phyloP scores from a whole-genome alignment of 2,797 vertebrate species.

The Pitangus sulphuratus region DNA sequence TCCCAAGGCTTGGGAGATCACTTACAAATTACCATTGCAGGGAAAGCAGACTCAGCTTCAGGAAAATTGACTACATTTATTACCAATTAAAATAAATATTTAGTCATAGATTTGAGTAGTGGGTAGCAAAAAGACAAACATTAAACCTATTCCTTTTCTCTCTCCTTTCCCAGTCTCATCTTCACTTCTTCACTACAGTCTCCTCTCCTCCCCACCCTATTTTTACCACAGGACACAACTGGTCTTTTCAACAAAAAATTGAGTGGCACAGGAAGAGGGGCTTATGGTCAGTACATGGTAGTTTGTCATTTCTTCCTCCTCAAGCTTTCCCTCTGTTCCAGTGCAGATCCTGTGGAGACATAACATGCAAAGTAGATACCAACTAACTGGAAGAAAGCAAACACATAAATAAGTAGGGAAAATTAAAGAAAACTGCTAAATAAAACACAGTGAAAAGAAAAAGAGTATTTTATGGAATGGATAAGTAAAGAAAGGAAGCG shows the following conservation, averaged over 20 bases:
- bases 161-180: not conserved
- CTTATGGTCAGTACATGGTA: rapidly evolving
- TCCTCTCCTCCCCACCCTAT: rapidly evolving
- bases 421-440: not conserved
- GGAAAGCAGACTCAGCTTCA: not conserved
- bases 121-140: not conserved
- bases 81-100: not conserved
- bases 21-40: not conserved
- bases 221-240: rapidly evolving
- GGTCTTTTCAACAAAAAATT: not conserved
- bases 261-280: rapidly evolving
- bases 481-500: not conserved
- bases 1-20: not conserved
- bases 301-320: not conserved
- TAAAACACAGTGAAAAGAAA: not conserved
- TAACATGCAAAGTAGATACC: not conserved
- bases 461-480: not conserved
- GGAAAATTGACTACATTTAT: not conserved
- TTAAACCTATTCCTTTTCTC: not conserved
- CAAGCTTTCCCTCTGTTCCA: not conserved
- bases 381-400: not conserved
- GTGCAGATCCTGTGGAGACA: not conserved
- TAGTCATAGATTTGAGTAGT: not conserved
- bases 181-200: not conserved
- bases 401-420: not conserved